These are phyloP conservation scores for Macquaria ambigua DNA, from an alignment of 2,113 vertebrate genomes.

Conservation along the genomic window DNA sequence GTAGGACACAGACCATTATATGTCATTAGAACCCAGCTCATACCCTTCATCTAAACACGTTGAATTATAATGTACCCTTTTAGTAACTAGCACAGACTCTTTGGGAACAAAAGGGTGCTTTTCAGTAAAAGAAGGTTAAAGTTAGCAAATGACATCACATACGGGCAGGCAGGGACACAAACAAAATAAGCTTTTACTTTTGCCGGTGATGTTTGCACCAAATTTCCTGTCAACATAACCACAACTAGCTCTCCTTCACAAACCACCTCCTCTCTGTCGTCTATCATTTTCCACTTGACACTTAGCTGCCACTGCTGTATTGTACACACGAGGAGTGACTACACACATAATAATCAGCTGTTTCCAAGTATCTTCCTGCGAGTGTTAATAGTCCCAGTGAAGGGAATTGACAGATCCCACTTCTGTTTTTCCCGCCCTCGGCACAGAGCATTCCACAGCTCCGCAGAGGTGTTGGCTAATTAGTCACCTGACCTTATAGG, in stretches of 20 bases:
- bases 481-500: slow-evolving; percentile 77
- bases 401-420: slow-evolving; percentile 55
- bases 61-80: slow-evolving; percentile 39
- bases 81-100: slow-evolving; percentile 9
- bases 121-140: slow-evolving; percentile 3
- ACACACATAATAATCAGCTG: slow-evolving; percentile 55
- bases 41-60: slow-evolving; percentile 66
- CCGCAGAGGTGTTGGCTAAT: slow-evolving; percentile 81
- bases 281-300: slow-evolving; percentile 47
- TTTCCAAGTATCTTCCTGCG: slow-evolving; percentile 46
- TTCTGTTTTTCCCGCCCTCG: slow-evolving; percentile 63
- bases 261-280: slow-evolving; percentile 24
- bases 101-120: slow-evolving; percentile 13
- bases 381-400: slow-evolving; percentile 50
- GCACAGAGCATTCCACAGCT: slow-evolving; percentile 77
- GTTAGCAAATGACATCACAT: slow-evolving; percentile 15
- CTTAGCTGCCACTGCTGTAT: neutral
- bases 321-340: slow-evolving; percentile 27
- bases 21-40: slow-evolving; percentile 72
- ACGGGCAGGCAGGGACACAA: neutral
- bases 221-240: slow-evolving; percentile 39
- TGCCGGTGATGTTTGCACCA: neutral
- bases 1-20: slow-evolving; percentile 74
- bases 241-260: neutral
- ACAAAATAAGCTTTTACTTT: slow-evolving; percentile 10